Evolutionary conservation across 2,113 vertebrate genomes (phyloP), one percentile per base, ranked within the genome.

Genomic region (Addax nasomaculatus): DNA sequence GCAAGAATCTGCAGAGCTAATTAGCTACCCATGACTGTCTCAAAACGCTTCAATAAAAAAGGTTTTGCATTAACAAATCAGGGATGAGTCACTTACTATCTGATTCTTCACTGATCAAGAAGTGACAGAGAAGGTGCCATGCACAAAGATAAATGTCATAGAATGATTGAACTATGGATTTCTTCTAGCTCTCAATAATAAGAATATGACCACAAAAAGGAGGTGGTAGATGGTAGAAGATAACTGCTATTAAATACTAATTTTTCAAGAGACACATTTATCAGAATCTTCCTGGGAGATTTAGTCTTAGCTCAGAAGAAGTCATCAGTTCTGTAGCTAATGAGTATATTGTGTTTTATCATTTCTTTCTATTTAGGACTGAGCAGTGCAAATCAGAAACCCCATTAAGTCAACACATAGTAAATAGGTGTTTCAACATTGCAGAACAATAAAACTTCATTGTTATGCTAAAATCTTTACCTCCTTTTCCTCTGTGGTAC

Each of bases 171-270:
- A 76, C 49, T 84, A 53, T 81, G 53, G 87, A 78, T 96, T 90
- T 91, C 79, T 93, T 86, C 79, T 62, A 49, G 60, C 62, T 95
- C 36, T 27, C 39, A 25, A 67, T 84, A 85, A 95, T 47, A 95
- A 95, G 60, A 89, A 85, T 93, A 97, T 97, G 97, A 81, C 96
- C 97, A 96, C 67, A 93, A 88, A 94, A 94, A 95, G 47, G 85
- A 81, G n/a, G 78, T 33, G 51, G 27, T 43, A 70, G 64, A 57
- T 23, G 64, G 27, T 8, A 12, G 39, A 49, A 86, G 29, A 60
- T n/a, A 91, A 94, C 29, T 70, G 23, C 70, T 70, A 11, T 85
- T 60, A 96, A 96, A 67, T 62, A 80, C 60, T 86, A 84, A 3
- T 87, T 93, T 93, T 64, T 58, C 85, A 85, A 87, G 89, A 96